Evolutionary conservation across 2,888 invertebrate species (phyloP).

Genomic region (Cryptus armator): DNA sequence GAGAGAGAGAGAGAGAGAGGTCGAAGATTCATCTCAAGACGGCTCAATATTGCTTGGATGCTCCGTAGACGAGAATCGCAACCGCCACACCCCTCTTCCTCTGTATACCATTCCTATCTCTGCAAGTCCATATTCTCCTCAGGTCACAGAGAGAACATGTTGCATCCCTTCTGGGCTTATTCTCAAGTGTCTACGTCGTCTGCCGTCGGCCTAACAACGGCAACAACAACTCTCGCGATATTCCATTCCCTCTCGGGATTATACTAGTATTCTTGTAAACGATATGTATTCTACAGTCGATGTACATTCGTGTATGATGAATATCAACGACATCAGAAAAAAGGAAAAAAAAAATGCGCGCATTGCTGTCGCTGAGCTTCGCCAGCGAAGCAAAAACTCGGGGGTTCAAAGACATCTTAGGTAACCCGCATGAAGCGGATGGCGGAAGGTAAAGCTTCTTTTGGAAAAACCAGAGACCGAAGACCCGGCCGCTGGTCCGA

Average conservation of each 20-base stretch:
- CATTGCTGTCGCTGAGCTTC: neutral
- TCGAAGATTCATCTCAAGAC: conserved; percentile 79
- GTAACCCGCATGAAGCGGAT: conserved; percentile 28
- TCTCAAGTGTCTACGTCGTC: conserved; percentile 61
- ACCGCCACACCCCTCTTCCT: conserved; percentile 14
- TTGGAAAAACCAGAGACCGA: conserved; percentile 23
- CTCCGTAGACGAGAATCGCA: conserved; percentile 70
- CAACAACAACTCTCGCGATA: conserved; percentile 48
- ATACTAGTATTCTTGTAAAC: conserved; percentile 14
- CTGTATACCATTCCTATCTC: conserved; percentile 54
- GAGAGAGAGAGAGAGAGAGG: conserved; percentile 70
- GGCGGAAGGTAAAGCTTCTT: conserved; percentile 9
- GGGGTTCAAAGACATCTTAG: conserved; percentile 22
- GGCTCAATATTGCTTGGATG: conserved; percentile 76
- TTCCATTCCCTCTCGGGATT: conserved; percentile 44
- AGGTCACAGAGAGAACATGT: conserved; percentile 30
- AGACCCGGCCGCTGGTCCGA: neutral
- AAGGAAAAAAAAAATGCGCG: neutral
- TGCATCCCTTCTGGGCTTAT: conserved; percentile 68
- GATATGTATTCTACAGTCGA: neutral
- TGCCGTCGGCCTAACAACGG: conserved; percentile 34
- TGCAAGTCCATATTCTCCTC: conserved; percentile 47
- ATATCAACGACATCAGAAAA: neutral
- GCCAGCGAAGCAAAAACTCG: neutral
- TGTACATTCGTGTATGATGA: too few species aligned